These are phyloP conservation scores for Chalcis sispes DNA, from an alignment of 2,888 invertebrate genomes.

Conservation along the genomic window DNA sequence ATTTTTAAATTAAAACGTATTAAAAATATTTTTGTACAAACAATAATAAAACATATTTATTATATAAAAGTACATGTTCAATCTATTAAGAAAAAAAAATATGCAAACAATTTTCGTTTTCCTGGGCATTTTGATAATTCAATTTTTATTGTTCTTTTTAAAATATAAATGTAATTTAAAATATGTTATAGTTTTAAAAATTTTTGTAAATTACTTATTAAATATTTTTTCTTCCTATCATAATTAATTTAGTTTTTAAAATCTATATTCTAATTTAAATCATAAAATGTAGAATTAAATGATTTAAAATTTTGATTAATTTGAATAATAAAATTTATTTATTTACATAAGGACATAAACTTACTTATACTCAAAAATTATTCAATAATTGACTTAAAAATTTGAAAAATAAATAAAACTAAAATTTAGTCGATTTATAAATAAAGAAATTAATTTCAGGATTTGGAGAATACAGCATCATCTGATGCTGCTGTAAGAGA, in stretches of 20 bases:
- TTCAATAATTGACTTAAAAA: no score
- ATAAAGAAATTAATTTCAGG: conserved; percentile 78
- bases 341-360: not conserved
- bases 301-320: no score
- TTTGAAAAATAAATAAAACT: no score
- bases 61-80: conserved; percentile 61
- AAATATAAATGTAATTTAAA: no score
- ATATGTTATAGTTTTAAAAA: no score
- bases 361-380: not conserved
- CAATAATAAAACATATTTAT: conserved; percentile 68
- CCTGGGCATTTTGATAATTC: conserved; percentile 8
- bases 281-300: no score
- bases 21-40: conserved; percentile 61
- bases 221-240: not conserved
- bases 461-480: conserved; percentile 95
- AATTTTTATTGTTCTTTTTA: not conserved
- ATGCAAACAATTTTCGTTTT: conserved; percentile 4
- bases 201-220: no score
- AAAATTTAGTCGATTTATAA: no score
- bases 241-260: no score
- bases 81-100: conserved; percentile 28
- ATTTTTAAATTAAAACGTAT: conserved; percentile 59
- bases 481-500: conserved; percentile 95
- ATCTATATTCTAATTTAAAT: no score
- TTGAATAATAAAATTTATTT: no score